Evolutionary conservation across 2,113 vertebrate genomes (phyloP).

Genomic region (Columba livia): DNA sequence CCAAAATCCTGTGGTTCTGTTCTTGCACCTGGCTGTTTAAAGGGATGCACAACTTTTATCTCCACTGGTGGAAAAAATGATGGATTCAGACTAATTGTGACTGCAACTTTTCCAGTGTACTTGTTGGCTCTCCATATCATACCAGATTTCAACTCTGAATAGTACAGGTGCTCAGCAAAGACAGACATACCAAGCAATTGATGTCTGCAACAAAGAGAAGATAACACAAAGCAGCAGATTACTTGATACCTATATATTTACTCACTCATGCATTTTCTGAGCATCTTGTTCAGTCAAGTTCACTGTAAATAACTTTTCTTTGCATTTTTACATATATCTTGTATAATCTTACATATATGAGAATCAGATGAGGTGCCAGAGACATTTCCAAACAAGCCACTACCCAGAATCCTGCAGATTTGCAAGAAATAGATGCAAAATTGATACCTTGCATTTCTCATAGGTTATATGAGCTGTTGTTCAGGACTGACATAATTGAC

Average conservation of each 20-base stretch:
- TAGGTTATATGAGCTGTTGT: background rate
- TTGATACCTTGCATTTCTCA: background rate
- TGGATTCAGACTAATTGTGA: conserved; percentile 73
- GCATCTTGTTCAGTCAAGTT: background rate
- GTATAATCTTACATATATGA: background rate
- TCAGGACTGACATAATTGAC: background rate
- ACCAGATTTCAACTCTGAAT: conserved; percentile 76
- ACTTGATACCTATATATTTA: background rate
- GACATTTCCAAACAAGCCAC: background rate
- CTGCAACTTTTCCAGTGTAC: conserved; percentile 79
- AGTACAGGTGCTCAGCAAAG: conserved; percentile 84
- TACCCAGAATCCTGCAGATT: background rate
- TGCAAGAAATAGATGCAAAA: background rate
- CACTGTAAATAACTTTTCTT: background rate
- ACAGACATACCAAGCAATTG: conserved; percentile 76
- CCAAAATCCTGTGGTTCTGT: conserved; percentile 19
- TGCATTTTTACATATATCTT: background rate
- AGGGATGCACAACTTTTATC: conserved; percentile 83
- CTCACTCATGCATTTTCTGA: background rate
- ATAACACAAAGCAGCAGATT: background rate
- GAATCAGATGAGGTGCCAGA: background rate
- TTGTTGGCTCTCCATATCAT: conserved; percentile 83
- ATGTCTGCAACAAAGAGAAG: conserved; percentile 64
- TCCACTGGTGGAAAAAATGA: conserved; percentile 71
- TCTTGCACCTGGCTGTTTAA: conserved; percentile 72